Evolutionary conservation across 2,888 invertebrate species (phyloP), one percentile per base, ranked within the genome.

Genomic region (Chromoteleia sp.): DNA sequence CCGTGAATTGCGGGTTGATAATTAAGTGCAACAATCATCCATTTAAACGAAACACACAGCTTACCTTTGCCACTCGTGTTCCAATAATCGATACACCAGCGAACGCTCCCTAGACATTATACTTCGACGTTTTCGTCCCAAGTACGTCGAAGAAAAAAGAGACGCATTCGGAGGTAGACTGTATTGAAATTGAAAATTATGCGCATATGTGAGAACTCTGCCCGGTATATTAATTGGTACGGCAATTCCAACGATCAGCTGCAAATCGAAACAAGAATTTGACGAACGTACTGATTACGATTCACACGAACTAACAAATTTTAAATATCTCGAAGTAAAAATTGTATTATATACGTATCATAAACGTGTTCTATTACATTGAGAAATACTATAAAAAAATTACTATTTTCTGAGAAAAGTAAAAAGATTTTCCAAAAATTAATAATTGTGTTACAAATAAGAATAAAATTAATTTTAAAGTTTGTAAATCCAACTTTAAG

Each of bases 161-260:
- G 93, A 89, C 39, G 93, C 92, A 85, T 94, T 94, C 63, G 88
- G 86, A 54, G 94, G 93, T 82, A 94, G 90, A 0, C 90, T 29
- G 86, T 94, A 95, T 86, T 95, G 95, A 88, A 94, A 95, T 89
- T 95, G 95, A 77, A 95, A 93, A 89, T 95, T 95, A 61, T 93
- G 93, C 0, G 93, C 93, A 79, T 94, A 94, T 0, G 92, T 90
- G 82, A 95, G 87, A 67, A 92, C 93, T 67, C 94, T 91, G 50
- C 93, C 94, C 0, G 92, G 92, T 6, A 93, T 92, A 25, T 93
- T 92, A 4, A 95, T 91, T 0, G 95, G 95, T 0, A 93, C 87
- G 7, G 93, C 92, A 17, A 94, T 88, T 10, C 95, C 95, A 6
- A 94, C 85, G 43, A 95, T 90, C 2, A 95, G 89, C 95, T 95